phyloP scores from a whole-genome alignment of 1,140 invertebrate genomes.

The Dermatophagoides farinae region DNA sequence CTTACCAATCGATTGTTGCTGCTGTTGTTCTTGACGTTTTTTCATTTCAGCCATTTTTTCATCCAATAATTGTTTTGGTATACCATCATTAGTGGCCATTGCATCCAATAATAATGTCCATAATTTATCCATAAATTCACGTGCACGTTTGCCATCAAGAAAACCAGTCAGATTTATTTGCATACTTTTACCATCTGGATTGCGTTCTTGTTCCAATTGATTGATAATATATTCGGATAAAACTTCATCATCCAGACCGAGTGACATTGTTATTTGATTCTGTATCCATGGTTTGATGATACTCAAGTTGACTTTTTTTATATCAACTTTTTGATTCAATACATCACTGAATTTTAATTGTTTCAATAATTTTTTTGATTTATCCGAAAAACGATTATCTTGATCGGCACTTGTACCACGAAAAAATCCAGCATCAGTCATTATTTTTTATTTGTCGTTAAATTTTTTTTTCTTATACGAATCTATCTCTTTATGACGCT shows the following conservation, averaged over 20 bases:
- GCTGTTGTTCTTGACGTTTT: background rate
- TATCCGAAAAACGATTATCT: constrained; percentile 95
- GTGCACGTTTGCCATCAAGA: constrained; percentile 88
- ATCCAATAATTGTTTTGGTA: constrained; percentile 75
- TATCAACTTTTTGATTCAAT: constrained; percentile 81
- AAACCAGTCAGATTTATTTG: constrained; percentile 99
- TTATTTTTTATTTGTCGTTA: no score
- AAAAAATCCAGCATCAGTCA: constrained; percentile 32
- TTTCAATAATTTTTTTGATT: constrained; percentile 95
- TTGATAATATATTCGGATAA: constrained; percentile 97
- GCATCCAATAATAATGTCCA: constrained; percentile 88
- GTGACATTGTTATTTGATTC: constrained; percentile 76
- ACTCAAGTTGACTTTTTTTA: constrained; percentile 92
- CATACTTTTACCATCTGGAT: constrained; percentile 91
- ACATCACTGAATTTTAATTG: constrained; percentile 93
- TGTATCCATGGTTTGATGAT: constrained; percentile 98
- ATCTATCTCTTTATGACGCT: no score
- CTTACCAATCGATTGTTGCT: background rate
- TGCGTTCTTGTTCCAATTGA: constrained; percentile 73
- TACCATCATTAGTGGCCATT: constrained; percentile 78
- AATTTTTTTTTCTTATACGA: no score
- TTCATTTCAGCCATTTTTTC: constrained; percentile 92
- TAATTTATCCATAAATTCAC: constrained; percentile 87
- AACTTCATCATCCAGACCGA: constrained; percentile 85
- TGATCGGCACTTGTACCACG: constrained; percentile 86